These are phyloP conservation scores for Chrysotoxum bicinctum DNA, from an alignment of 2,888 invertebrate genomes.

Conservation along the genomic window DNA sequence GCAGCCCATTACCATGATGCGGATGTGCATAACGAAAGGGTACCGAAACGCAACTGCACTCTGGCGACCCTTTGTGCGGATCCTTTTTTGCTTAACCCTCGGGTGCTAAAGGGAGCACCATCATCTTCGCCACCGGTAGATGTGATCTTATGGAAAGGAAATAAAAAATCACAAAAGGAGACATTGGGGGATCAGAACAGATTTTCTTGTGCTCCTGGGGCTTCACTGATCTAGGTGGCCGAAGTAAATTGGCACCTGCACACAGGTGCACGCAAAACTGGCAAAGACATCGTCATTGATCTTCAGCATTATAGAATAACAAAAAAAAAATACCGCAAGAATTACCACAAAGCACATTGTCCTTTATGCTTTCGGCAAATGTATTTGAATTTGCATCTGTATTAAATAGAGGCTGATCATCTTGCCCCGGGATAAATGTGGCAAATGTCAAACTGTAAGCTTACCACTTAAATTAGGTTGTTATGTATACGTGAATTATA, in stretches of 20 bases:
- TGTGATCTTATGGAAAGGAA: conserved; percentile 43
- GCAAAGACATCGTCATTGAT: conserved; percentile 51
- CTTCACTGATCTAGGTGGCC: conserved; percentile 50
- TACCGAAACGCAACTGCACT: conserved; percentile 67
- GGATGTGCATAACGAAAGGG: conserved; percentile 69
- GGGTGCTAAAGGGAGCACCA: conserved; percentile 56
- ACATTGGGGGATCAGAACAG: conserved; percentile 47
- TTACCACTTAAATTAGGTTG: conserved; percentile 57
- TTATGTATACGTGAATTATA: conserved; percentile 54
- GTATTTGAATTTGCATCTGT: conserved; percentile 12
- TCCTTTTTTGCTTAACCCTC: conserved; percentile 25
- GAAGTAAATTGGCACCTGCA: conserved; percentile 62
- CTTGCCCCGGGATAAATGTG: conserved; percentile 54
- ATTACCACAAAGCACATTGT: conserved; percentile 39
- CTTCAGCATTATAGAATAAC: conserved; percentile 19
- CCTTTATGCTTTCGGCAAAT: background rate
- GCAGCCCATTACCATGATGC: conserved; percentile 68
- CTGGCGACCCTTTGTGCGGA: conserved; percentile 46
- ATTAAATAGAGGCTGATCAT: background rate
- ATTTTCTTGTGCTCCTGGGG: conserved; percentile 39
- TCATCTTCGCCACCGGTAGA: conserved; percentile 42
- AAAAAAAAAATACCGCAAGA: conserved; percentile 28
- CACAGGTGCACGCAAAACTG: conserved; percentile 57
- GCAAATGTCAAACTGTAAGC: conserved; percentile 45
- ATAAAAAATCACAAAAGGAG: conserved; percentile 4